Conservation (phyloP, 2,888 invertebrate genomes). For the Andrena praecox region DNA sequence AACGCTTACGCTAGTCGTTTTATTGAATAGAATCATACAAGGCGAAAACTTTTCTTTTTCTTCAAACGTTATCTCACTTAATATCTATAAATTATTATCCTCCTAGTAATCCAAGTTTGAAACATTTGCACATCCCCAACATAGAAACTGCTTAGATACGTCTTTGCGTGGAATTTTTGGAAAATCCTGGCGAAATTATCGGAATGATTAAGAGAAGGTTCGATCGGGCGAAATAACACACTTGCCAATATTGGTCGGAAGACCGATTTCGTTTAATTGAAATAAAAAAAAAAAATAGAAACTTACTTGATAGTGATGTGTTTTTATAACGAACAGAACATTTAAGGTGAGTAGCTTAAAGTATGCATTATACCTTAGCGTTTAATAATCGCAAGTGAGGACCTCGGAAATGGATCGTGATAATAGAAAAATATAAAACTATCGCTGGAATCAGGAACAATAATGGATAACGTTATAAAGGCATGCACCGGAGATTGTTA, state of each 20-base stretch:
- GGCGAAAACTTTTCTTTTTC: conserved; percentile 23
- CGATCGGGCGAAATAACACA: neutral
- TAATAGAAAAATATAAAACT: conserved; percentile 52
- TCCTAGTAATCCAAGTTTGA: too few species aligned
- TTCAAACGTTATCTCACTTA: too few species aligned
- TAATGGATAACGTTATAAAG: conserved; percentile 43
- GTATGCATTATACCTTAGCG: conserved; percentile 7
- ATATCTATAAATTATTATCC: too few species aligned
- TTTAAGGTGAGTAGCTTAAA: conserved; percentile 11
- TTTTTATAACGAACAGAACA: conserved; percentile 8
- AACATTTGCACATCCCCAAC: too few species aligned
- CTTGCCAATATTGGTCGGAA: neutral
- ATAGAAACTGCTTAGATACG: too few species aligned
- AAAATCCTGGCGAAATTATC: neutral
- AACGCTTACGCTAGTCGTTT: conserved; percentile 64
- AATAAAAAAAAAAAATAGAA: conserved; percentile 2
- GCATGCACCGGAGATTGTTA: conserved; percentile 54
- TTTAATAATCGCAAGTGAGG: conserved; percentile 19
- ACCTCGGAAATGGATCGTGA: conserved; percentile 14
- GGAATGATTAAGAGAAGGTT: neutral
- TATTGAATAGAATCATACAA: conserved; percentile 70
- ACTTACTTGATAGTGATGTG: conserved; percentile 3
- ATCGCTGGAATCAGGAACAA: conserved; percentile 53
- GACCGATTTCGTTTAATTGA: conserved; percentile 13
- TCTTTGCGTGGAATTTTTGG: too few species aligned